Conservation (phyloP, 2,888 invertebrate species). For the Campoplex nolae region DNA sequence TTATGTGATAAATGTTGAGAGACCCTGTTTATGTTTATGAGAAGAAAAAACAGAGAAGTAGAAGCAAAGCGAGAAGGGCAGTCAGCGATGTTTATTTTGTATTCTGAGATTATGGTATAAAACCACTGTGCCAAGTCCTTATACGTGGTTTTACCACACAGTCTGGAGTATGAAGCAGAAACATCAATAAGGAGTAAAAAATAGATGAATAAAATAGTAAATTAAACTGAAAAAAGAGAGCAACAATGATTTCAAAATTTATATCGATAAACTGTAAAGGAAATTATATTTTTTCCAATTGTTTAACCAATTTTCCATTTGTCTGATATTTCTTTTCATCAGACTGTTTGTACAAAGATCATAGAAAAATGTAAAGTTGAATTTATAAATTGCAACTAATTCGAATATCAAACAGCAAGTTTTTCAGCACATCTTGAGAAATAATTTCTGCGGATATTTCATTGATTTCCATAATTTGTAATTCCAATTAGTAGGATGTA, state of each 20-base stretch:
- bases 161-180: neutral
- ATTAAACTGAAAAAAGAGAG: neutral
- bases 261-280: neutral
- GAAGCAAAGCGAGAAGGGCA: neutral
- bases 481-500: neutral
- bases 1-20: neutral
- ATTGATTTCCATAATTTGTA: neutral
- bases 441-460: neutral
- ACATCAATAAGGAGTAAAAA: neutral
- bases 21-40: neutral
- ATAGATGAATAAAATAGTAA: neutral
- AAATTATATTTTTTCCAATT: neutral
- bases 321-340: neutral
- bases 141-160: neutral
- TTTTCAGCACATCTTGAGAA: neutral
- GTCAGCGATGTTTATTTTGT: conserved; percentile 10
- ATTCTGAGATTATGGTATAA: neutral
- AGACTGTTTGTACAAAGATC: neutral
- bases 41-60: neutral
- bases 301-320: neutral
- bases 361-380: neutral
- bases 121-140: neutral
- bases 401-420: neutral
- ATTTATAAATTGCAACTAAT: too few species aligned
- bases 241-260: neutral